Percentiles rank a stretch among this genome's conserved stretches.
These are phyloP conservation scores for Palloptera scutellata DNA, from an alignment of 2,888 invertebrate genomes.

Conservation along the genomic window DNA sequence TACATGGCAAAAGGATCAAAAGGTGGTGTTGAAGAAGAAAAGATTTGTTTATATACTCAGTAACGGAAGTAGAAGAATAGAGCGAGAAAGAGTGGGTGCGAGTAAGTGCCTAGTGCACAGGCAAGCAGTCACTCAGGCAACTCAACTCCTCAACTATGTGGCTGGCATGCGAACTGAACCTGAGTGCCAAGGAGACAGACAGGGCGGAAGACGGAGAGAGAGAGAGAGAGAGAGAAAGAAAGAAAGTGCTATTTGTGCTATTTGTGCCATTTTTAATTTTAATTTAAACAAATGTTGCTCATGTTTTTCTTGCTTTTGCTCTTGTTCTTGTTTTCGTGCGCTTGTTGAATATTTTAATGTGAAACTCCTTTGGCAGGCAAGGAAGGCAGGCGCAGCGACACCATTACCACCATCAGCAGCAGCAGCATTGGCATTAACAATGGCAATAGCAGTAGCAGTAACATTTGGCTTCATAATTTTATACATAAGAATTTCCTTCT, in stretches of 20 bases:
- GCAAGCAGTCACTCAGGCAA: too few relatives aligned
- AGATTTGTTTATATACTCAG: background rate
- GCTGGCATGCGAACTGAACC: too few relatives aligned
- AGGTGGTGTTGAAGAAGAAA: background rate
- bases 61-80: too few relatives aligned
- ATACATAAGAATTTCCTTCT: conserved; percentile 45
- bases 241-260: background rate
- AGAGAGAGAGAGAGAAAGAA: too few relatives aligned
- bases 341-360: conserved; percentile 54
- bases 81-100: too few relatives aligned
- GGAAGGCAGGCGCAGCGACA: too few relatives aligned
- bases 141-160: too few relatives aligned
- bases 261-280: conserved; percentile 49
- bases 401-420: too few relatives aligned
- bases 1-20: background rate
- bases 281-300: conserved; percentile 54
- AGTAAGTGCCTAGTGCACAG: too few relatives aligned
- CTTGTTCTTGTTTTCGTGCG: conserved; percentile 44
- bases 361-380: conserved; percentile 24
- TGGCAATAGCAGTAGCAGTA: background rate
- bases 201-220: too few relatives aligned
- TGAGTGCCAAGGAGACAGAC: too few relatives aligned
- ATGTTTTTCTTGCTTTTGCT: conserved; percentile 38
- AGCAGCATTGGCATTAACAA: background rate
- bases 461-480: background rate